Conservation (phyloP, 2,113 vertebrate genomes). For the Hypanus sabinus region DNA sequence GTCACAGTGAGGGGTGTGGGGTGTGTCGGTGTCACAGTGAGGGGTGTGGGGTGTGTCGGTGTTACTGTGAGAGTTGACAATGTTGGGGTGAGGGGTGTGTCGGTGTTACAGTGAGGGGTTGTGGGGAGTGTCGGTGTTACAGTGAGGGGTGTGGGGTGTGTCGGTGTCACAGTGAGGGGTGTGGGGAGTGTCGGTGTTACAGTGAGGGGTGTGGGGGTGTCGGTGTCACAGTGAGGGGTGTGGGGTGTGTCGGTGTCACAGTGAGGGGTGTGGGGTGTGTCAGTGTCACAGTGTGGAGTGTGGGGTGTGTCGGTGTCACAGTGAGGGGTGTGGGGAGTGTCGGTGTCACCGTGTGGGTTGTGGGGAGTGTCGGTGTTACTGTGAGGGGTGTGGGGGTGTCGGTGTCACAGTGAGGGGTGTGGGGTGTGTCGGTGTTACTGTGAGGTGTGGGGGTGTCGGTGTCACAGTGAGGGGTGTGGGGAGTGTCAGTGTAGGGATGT, state of each 20-base stretch:
- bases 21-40: not conserved
- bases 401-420: not conserved
- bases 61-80: slow-evolving; percentile 6
- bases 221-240: not conserved
- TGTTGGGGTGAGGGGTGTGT: not conserved
- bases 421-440: not conserved
- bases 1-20: not conserved
- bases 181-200: not conserved
- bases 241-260: not conserved
- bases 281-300: not conserved
- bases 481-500: not conserved
- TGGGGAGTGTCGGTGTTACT: not conserved
- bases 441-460: not conserved
- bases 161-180: not conserved
- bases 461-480: not conserved
- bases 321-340: not conserved
- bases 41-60: not conserved
- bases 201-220: not conserved
- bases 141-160: not conserved
- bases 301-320: not conserved
- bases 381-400: not conserved
- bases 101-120: not conserved
- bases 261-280: not conserved
- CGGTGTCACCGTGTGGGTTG: not conserved
- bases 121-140: not conserved